Conservation (phyloP, 2,113 vertebrate genomes). For the Anhinga anhinga region DNA sequence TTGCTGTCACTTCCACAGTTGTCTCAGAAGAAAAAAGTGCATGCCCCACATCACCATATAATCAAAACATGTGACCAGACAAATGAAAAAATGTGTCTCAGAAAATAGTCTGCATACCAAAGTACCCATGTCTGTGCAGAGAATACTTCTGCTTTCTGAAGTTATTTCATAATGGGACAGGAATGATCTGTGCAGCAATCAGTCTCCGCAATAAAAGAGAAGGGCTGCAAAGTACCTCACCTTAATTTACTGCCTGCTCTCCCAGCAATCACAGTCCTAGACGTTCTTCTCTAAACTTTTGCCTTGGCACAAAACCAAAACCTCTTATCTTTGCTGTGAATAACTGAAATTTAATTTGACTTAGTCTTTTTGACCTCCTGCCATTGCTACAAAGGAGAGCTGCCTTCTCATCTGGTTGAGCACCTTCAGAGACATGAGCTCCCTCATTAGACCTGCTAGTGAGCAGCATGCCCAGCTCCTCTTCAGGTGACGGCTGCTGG, state of each 20-base stretch:
- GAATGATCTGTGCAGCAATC: background rate
- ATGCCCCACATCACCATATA: background rate
- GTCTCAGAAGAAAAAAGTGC: background rate
- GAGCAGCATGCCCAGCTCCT: background rate
- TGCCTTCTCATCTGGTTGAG: background rate
- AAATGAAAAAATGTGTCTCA: background rate
- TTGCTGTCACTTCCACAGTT: constrained; percentile 15
- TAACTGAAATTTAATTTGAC: background rate
- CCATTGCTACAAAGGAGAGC: rapidly evolving
- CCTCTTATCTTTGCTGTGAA: background rate
- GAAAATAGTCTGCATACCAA: background rate
- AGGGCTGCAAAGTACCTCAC: background rate
- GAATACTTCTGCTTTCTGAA: background rate
- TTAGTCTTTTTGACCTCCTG: background rate
- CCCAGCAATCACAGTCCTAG: background rate
- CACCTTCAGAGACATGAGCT: background rate
- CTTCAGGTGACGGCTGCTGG: background rate
- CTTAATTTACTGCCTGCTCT: background rate
- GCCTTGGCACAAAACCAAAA: background rate
- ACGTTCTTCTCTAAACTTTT: background rate
- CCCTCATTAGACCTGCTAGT: rapidly evolving
- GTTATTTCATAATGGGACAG: background rate
- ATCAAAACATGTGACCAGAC: background rate
- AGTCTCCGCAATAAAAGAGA: background rate
- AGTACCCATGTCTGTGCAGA: background rate